phyloP scores from a whole-genome alignment of 2,113 vertebrate species.

The Prietella phreatophila region DNA sequence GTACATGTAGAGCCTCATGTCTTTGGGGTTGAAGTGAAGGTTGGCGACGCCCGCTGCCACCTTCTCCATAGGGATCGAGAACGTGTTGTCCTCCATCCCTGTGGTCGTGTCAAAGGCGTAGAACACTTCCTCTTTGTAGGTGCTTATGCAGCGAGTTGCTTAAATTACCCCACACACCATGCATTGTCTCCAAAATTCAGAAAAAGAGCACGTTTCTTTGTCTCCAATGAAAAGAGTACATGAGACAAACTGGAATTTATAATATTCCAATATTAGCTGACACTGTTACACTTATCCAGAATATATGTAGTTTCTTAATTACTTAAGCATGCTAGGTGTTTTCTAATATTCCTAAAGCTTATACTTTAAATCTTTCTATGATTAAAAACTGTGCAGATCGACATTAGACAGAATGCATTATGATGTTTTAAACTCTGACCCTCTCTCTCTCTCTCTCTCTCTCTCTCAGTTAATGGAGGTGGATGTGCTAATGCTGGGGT shows the following conservation, averaged over 20 bases:
- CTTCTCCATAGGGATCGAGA: slow-evolving; percentile 65
- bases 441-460: not conserved
- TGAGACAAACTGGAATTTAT: too few species aligned
- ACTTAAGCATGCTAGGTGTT: not conserved
- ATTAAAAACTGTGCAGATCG: too few species aligned
- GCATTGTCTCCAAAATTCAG: slow-evolving; percentile 21
- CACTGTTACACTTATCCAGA: not conserved
- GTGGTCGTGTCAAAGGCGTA: slow-evolving; percentile 84
- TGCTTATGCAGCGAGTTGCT: slow-evolving; percentile 70
- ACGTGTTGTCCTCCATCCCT: slow-evolving; percentile 63
- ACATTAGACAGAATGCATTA: too few species aligned
- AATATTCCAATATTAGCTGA: too few species aligned
- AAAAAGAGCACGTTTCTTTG: too few species aligned
- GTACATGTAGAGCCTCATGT: slow-evolving; percentile 66
- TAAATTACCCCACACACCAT: slow-evolving; percentile 88
- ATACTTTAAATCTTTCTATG: too few species aligned
- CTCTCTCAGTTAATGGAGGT: slow-evolving; percentile 56
- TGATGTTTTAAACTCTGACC: too few species aligned
- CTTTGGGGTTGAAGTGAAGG: slow-evolving; percentile 68
- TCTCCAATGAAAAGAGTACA: too few species aligned
- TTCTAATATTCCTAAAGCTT: not conserved
- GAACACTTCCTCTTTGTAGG: slow-evolving; percentile 81
- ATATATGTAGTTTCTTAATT: not conserved
- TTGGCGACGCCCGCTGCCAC: slow-evolving; percentile 62
- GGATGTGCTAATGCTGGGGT: slow-evolving; percentile 60